phyloP scores from a whole-genome alignment of 1,140 invertebrate genomes.

The Formica exsecta region DNA sequence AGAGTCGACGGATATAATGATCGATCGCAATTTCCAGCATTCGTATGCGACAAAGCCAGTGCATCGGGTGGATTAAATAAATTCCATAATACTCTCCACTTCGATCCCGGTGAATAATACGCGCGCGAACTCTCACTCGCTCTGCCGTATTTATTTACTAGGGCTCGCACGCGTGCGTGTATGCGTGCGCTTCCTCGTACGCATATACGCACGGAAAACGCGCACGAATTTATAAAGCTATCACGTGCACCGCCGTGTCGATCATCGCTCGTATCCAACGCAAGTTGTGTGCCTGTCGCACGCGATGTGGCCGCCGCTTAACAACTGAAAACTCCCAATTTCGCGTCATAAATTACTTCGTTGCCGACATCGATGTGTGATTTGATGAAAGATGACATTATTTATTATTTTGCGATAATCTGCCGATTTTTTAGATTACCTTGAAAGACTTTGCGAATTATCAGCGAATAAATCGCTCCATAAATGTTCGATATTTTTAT shows the following conservation, averaged over 20 bases:
- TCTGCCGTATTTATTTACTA: conserved; percentile 74
- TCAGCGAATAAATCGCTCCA: conserved; percentile 32
- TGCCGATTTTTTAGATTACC: conserved; percentile 7
- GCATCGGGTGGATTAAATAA: conserved; percentile 84
- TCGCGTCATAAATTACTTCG: conserved; percentile 50
- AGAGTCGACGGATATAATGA: conserved; percentile 71
- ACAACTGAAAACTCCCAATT: conserved; percentile 46
- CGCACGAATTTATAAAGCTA: conserved; percentile 75
- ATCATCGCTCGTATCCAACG: conserved; percentile 69
- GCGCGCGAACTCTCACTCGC: conserved; percentile 66
- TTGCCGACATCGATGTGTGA: background rate
- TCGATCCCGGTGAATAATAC: conserved; percentile 79
- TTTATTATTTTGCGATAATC: conserved; percentile 33
- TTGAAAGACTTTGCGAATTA: conserved; percentile 35
- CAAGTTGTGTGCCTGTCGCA: conserved; percentile 1
- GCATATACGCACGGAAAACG: conserved; percentile 17
- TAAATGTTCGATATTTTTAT: conserved; percentile 24
- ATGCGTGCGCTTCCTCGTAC: conserved; percentile 11
- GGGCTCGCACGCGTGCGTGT: conserved; percentile 23
- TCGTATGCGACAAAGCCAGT: conserved; percentile 83
- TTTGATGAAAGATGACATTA: conserved; percentile 30
- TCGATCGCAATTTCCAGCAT: conserved; percentile 79
- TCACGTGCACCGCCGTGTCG: conserved; percentile 74
- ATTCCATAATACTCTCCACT: conserved; percentile 84
- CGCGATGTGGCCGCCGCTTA: conserved; percentile 39